Conservation (phyloP, 2,888 invertebrate genomes). For the Brachynemurus nebulosus region DNA sequence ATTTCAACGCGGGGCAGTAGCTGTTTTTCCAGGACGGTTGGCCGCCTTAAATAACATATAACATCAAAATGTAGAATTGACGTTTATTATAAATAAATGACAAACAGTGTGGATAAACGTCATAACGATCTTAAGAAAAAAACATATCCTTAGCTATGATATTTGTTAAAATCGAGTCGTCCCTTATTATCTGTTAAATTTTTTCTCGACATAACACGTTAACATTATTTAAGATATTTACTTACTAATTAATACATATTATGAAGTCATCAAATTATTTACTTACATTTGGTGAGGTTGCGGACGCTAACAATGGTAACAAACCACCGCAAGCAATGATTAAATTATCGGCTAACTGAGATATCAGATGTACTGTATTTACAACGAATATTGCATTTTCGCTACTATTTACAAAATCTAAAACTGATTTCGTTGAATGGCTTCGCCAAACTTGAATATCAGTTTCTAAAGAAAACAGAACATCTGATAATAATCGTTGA, state of each 20-base stretch:
- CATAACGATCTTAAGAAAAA: too few species aligned
- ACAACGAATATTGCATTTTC: constrained; percentile 99
- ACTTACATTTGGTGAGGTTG: constrained; percentile 95
- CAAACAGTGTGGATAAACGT: too few species aligned
- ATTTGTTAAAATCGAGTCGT: too few species aligned
- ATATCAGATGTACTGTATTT: constrained; percentile 97
- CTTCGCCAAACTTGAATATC: constrained; percentile 89
- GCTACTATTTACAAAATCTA: constrained; percentile 96
- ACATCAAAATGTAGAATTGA: too few species aligned
- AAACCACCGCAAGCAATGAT: constrained; percentile 98
- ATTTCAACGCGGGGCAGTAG: too few species aligned
- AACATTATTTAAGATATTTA: too few species aligned
- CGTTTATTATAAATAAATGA: too few species aligned
- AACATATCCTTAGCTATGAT: too few species aligned
- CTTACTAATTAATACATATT: neutral
- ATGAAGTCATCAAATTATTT: constrained; percentile 2
- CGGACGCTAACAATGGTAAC: constrained; percentile 89
- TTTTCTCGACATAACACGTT: too few species aligned
- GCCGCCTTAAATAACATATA: too few species aligned
- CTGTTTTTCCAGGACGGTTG: too few species aligned
- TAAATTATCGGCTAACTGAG: constrained; percentile 95
- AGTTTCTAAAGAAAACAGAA: constrained; percentile 91
- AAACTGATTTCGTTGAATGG: constrained; percentile 90
- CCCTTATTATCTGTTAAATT: too few species aligned
- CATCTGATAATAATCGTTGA: constrained; percentile 88